Evolutionary conservation across 2,113 vertebrate species (phyloP).

Genomic region (Phainopepla nitens): DNA sequence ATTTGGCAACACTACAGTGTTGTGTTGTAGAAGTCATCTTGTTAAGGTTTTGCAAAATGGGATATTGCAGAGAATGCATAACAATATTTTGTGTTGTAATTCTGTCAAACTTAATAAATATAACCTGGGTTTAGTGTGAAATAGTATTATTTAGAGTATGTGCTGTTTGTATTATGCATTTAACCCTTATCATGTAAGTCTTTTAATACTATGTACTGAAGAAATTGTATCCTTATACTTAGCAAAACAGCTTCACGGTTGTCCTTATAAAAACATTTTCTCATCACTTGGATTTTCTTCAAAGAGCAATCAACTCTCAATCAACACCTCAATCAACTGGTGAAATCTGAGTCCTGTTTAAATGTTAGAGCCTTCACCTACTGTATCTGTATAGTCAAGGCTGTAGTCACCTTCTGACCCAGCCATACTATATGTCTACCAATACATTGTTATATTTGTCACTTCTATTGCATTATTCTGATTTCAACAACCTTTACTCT

Average conservation of each 20-base stretch:
- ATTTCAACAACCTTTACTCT: background rate
- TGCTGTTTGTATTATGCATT: background rate
- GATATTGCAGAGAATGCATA: background rate
- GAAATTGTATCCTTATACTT: background rate
- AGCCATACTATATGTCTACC: background rate
- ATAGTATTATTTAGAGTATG: background rate
- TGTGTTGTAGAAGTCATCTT: background rate
- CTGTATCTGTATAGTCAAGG: background rate
- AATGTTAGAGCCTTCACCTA: background rate
- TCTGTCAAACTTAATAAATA: background rate
- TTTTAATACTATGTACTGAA: background rate
- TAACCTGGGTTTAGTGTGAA: background rate
- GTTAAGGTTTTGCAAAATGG: background rate
- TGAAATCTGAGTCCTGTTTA: background rate
- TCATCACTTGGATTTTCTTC: background rate
- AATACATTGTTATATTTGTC: background rate
- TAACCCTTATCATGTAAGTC: background rate
- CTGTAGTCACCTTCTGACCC: background rate
- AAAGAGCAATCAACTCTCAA: no score
- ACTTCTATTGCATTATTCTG: background rate
- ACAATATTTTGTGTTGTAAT: background rate
- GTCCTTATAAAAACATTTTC: background rate
- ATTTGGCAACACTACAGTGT: background rate
- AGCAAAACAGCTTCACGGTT: background rate
- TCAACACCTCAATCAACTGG: background rate